phyloP scores from a whole-genome alignment of 1,140 invertebrate genomes.

The Mya arenaria region DNA sequence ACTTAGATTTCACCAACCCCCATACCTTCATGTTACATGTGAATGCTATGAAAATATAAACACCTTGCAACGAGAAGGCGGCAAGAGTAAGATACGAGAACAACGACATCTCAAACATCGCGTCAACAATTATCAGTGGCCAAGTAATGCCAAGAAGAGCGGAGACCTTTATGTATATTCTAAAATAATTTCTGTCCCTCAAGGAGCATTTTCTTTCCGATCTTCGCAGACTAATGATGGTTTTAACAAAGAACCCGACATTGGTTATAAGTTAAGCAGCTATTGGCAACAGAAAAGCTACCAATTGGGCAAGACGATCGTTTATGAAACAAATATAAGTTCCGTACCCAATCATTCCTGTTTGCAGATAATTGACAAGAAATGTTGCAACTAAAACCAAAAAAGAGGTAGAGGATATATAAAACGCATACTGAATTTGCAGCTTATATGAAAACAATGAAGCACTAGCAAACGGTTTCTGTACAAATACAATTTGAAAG shows the following conservation, averaged over 20 bases:
- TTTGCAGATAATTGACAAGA: neutral
- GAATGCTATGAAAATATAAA: slow-evolving; percentile 84
- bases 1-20: too few relatives aligned
- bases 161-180: slow-evolving; percentile 54
- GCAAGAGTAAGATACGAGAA: slow-evolving; percentile 83
- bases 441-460: too few relatives aligned
- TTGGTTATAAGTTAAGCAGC: slow-evolving; percentile 45
- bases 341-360: slow-evolving; percentile 46
- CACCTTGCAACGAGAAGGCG: slow-evolving; percentile 84
- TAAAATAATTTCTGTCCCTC: slow-evolving; percentile 20
- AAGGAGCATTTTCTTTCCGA: neutral
- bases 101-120: slow-evolving; percentile 78
- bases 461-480: neutral
- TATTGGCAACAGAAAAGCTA: slow-evolving; percentile 44
- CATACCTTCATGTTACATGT: slow-evolving; percentile 68
- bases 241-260: slow-evolving; percentile 47
- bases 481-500: slow-evolving; percentile 89
- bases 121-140: slow-evolving; percentile 83
- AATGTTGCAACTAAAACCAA: slow-evolving; percentile 2
- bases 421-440: neutral
- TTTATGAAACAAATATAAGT: slow-evolving; percentile 52
- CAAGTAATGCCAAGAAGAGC: slow-evolving; percentile 83
- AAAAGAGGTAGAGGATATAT: slow-evolving; percentile 13
- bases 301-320: slow-evolving; percentile 9
- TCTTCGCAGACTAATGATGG: slow-evolving; percentile 35